These are phyloP conservation scores for Atta texana DNA, from an alignment of 1,140 invertebrate genomes.

Conservation along the genomic window DNA sequence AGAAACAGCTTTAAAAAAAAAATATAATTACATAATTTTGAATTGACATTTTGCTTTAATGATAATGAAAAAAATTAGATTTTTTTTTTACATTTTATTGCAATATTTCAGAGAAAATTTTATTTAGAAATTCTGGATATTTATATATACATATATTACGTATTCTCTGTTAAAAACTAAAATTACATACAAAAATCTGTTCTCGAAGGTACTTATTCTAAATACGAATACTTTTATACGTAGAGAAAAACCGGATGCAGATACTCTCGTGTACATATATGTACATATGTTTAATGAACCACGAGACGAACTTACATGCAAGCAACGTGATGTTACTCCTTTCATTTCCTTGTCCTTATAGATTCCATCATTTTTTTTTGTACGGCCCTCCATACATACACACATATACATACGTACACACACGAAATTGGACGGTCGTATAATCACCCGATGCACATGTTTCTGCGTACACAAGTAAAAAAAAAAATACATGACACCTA, in stretches of 20 bases:
- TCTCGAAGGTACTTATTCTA: background rate
- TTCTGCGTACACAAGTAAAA: constrained; percentile 1
- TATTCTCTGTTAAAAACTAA: background rate
- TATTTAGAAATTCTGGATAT: background rate
- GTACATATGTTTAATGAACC: constrained; percentile 38
- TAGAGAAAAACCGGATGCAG: constrained; percentile 1
- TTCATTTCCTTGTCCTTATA: constrained; percentile 31
- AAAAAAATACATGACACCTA: constrained; percentile 12
- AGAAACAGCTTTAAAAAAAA: background rate
- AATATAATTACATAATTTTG: background rate
- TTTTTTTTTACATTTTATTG: background rate
- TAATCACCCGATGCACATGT: constrained; percentile 37
- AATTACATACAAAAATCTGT: background rate
- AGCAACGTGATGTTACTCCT: constrained; percentile 51
- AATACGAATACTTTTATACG: background rate
- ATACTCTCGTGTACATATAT: constrained; percentile 47
- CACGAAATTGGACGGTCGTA: constrained; percentile 11
- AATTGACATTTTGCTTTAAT: background rate
- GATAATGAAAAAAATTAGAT: background rate
- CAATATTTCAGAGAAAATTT: background rate
- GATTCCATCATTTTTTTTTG: constrained; percentile 28
- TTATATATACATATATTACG: background rate
- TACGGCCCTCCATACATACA: background rate
- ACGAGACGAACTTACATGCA: constrained; percentile 43
- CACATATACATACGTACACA: background rate